Evolutionary conservation across 2,888 invertebrate species (phyloP).

Genomic region (Seira sanloemensis): DNA sequence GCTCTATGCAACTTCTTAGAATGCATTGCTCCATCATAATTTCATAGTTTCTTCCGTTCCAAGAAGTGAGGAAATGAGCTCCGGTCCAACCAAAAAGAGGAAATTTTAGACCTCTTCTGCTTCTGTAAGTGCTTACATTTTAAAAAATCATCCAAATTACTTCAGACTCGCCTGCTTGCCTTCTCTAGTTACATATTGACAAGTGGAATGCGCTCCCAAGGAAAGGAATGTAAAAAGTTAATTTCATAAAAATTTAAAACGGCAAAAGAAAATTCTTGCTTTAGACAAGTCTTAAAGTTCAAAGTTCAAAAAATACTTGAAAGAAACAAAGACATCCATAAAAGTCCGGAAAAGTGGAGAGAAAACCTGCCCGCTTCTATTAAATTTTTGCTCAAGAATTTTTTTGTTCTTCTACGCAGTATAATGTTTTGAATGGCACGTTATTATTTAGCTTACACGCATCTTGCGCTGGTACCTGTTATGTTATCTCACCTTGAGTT

Average conservation of each 20-base stretch:
- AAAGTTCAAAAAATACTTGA: slow-evolving; percentile 3
- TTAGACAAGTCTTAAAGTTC: background rate
- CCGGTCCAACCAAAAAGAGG: too few species aligned
- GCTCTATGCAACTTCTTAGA: background rate
- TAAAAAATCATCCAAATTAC: background rate
- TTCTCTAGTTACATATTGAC: background rate
- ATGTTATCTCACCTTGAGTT: too few species aligned
- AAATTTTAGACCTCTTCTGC: too few species aligned
- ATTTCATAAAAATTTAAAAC: background rate
- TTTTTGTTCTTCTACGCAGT: too few species aligned
- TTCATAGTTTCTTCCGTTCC: background rate
- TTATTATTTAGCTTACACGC: too few species aligned
- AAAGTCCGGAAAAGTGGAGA: background rate
- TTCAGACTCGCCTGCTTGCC: background rate
- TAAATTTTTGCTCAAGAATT: too few species aligned
- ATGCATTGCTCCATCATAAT: slow-evolving; percentile 12
- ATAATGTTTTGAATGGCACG: too few species aligned
- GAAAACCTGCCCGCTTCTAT: too few species aligned
- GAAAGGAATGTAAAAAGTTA: slow-evolving; percentile 10
- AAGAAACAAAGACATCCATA: background rate
- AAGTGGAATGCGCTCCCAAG: slow-evolving; percentile 2
- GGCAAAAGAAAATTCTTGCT: background rate
- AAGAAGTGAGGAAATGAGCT: too few species aligned
- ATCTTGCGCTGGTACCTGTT: too few species aligned
- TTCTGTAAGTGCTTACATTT: too few species aligned